These are phyloP conservation scores for Piscicola geometra DNA, from an alignment of 2,888 invertebrate genomes.

Conservation along the genomic window DNA sequence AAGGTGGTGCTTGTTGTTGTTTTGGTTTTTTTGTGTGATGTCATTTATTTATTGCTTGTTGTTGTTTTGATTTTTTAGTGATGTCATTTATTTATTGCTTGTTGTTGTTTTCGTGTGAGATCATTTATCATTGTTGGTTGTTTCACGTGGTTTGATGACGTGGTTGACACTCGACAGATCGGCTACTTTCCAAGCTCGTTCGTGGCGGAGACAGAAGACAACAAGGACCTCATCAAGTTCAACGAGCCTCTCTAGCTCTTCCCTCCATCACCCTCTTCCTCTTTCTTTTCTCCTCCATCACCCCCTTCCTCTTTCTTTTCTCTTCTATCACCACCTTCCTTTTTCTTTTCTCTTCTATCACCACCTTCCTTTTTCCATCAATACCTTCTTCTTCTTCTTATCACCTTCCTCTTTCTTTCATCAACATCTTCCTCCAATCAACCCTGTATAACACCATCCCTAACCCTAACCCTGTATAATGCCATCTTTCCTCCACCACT, in stretches of 20 bases:
- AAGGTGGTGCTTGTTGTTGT: slow-evolving; percentile 36
- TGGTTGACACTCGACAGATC: slow-evolving; percentile 48
- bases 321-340: too few relatives aligned
- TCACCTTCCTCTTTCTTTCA: too few relatives aligned
- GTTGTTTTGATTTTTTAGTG: not conserved
- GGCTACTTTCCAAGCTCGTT: slow-evolving; percentile 57
- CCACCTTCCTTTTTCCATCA: too few relatives aligned
- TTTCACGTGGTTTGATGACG: not conserved
- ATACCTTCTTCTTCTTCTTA: too few relatives aligned
- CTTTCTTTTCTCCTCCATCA: too few relatives aligned
- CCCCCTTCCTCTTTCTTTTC: too few relatives aligned
- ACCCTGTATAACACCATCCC: too few relatives aligned
- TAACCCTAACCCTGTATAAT: too few relatives aligned
- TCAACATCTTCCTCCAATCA: too few relatives aligned
- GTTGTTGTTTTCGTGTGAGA: not conserved
- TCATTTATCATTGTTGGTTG: not conserved
- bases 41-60: not conserved
- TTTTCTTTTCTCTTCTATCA: too few relatives aligned
- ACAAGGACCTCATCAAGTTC: not conserved
- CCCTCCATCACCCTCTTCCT: not conserved
- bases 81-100: not conserved
- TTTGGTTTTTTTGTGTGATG: not conserved
- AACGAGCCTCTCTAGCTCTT: not conserved
- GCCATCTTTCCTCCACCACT: too few relatives aligned
- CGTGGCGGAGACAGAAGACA: slow-evolving; percentile 47